Evolutionary conservation across 2,888 invertebrate genomes (phyloP).

Genomic region (Drosophila hamatofila): DNA sequence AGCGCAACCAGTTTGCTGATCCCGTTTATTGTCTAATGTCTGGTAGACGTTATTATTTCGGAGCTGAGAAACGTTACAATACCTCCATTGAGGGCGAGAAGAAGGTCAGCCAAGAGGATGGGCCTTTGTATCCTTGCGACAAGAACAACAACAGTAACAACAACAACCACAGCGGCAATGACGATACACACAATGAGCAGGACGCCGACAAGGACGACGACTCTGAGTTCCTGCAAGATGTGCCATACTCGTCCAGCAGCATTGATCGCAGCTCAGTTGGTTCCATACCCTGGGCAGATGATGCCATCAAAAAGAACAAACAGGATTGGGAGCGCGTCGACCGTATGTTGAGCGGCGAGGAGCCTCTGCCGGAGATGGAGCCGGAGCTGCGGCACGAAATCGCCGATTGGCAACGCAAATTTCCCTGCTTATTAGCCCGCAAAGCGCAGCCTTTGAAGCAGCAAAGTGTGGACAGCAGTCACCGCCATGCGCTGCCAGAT

Average conservation of each 20-base stretch:
- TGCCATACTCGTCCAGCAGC: conserved; percentile 84
- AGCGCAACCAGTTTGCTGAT: conserved; percentile 62
- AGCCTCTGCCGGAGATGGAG: conserved; percentile 71
- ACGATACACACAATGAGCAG: conserved; percentile 39
- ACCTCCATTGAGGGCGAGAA: conserved; percentile 46
- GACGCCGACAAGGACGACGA: conserved; percentile 76
- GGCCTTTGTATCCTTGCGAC: conserved; percentile 46
- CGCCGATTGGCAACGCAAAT: conserved; percentile 84
- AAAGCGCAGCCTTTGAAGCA: conserved; percentile 52
- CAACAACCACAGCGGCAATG: conserved; percentile 23
- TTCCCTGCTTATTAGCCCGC: conserved; percentile 75
- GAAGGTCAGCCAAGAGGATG: conserved; percentile 51
- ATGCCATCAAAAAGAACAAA: conserved; percentile 85
- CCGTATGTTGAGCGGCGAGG: conserved; percentile 81
- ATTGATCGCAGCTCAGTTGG: conserved; percentile 84
- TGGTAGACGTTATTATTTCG: conserved; percentile 70
- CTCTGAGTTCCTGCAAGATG: conserved; percentile 81
- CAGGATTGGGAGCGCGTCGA: conserved; percentile 85
- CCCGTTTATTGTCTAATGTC: conserved; percentile 68
- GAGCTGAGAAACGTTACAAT: conserved; percentile 60
- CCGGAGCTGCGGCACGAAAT: conserved; percentile 83
- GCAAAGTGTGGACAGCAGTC: conserved; percentile 60
- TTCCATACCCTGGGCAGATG: conserved; percentile 85
- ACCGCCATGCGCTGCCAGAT: conserved; percentile 23
- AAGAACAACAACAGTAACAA: conserved; percentile 32